A percentile compares a stretch with the other conserved stretches of the same genome.
Evolutionary conservation across 2,113 vertebrate species (phyloP).

Genomic region (Dromiciops gliroides): DNA sequence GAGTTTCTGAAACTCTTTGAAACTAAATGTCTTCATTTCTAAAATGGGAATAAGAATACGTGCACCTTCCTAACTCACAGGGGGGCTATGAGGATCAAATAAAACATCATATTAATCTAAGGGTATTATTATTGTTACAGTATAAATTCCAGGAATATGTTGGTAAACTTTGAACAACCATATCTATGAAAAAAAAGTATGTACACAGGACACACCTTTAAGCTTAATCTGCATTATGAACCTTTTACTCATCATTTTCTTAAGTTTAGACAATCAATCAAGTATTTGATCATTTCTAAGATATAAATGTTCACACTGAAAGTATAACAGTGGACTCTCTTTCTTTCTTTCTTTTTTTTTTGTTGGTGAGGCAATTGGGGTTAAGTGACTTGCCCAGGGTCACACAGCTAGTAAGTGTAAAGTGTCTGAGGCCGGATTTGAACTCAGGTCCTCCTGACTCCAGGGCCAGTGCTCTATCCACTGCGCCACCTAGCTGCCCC

Average conservation of each 20-base stretch:
- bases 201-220: neutral
- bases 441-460: too few species aligned
- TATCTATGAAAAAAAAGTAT: neutral
- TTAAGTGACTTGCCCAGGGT: too few species aligned
- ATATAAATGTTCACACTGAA: neutral
- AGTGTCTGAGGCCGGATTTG: too few species aligned
- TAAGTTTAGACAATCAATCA: neutral
- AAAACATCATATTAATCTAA: neutral
- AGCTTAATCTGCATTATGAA: neutral
- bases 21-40: neutral
- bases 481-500: too few species aligned
- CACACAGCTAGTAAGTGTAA: too few species aligned
- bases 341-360: too few species aligned
- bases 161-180: neutral
- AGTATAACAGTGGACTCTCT: too few species aligned
- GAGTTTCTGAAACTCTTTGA: neutral
- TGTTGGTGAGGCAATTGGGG: too few species aligned
- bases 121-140: neutral
- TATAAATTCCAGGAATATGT: neutral
- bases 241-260: neutral
- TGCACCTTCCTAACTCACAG: neutral
- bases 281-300: neutral
- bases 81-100: neutral
- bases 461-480: too few species aligned
- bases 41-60: neutral